Evolutionary conservation across 2,797 vertebrate species (phyloP), one percentile per base, ranked within the genome.

Genomic region (Hippocampus kuda): DNA sequence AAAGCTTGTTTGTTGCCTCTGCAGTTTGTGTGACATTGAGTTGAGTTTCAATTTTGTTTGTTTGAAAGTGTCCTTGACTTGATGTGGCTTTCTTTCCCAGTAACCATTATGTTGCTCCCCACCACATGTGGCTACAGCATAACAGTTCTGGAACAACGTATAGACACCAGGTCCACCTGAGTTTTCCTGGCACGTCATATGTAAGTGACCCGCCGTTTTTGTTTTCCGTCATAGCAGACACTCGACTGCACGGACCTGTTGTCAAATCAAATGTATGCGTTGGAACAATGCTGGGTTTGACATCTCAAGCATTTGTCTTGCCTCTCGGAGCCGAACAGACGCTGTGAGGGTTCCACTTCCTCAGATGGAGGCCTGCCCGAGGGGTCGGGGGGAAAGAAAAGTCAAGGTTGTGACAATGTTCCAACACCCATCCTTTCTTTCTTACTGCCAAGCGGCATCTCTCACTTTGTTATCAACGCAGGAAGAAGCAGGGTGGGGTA

Each of bases 391-490:
- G 73, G 41, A 69, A 75, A 77, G 76, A 67, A 79, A 77, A 84
- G 87, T 90, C 87, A 90, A 89, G 84, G 84, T 86, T 76, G 79
- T 83, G 81, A 86, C 81, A 85, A 81, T 76, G 77, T 71, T 71
- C 69, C 70, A 71, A 65, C 42, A 73, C 42, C 1, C 7, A 61
- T 75, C 61, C 68, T 74, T 72, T 77, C 68, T 72, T 70, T 69
- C 34, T 38, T 38, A 38, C 66, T 72, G 68, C 68, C 70, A 67
- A 64, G 72, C 12, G 75, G 78, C 76, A 84, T 87, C 86, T 87
- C 79, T 86, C 85, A 77, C 80, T 73, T 70, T 68, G 85, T 89
- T 91, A 92, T 92, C 91, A 87, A 84, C 59, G 83, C 90, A 91
- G 90, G 91, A 91, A 92, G 85, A 89, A 74, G 81, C 70, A 85